Base-by-base conservation (phyloP, 1,140 invertebrate species). In the Musca domestica region DNA sequence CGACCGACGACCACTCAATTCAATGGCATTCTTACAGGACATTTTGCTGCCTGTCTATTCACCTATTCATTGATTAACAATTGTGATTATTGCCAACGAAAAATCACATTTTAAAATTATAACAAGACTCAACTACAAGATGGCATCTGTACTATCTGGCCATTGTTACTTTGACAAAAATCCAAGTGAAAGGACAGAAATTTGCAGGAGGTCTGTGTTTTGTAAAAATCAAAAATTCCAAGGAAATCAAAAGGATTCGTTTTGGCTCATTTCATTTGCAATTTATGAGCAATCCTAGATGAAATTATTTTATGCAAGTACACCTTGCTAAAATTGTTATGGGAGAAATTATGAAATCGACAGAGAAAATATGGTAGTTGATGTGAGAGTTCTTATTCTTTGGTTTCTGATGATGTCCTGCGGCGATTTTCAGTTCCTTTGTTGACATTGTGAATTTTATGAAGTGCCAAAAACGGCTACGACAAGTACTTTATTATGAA, bases 261-360 rank as follows among this genome's bases (percentile, higher is more conserved):
- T 77, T 72, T 77, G 76, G 74, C 76, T 77, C 76, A 77, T 77
- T 77, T 77, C 70, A 77, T 77, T 77, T 77, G 76, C 76, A 77
- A 77, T 77, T 77, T 77, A 77, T 75, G 74, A 72, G 72, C 58
- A 67, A 72, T 70, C 52, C 68, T 70, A 19, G 56, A 51, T 19
- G 48, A 2, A 41, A 41, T n/a, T n/a, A n/a, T n/a, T n/a, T n/a
- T n/a, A n/a, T n/a, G n/a, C n/a, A n/a, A n/a, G n/a, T n/a, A n/a
- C n/a, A n/a, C n/a, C n/a, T n/a, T n/a, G n/a, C n/a, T n/a, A n/a
- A n/a, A n/a, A n/a, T 41, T 41, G 27, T 30, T 30, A 41, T 12
- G 34, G 6, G 34, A 9, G 10, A 41, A 41, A 41, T 41, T 41
- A 41, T 41, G 10, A 41, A 7, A 12, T 5, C 4, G 2, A 41